A percentile compares a stretch with the other conserved stretches of the same genome.
phyloP scores from a whole-genome alignment of 2,888 invertebrate species.

The Patella depressa region DNA sequence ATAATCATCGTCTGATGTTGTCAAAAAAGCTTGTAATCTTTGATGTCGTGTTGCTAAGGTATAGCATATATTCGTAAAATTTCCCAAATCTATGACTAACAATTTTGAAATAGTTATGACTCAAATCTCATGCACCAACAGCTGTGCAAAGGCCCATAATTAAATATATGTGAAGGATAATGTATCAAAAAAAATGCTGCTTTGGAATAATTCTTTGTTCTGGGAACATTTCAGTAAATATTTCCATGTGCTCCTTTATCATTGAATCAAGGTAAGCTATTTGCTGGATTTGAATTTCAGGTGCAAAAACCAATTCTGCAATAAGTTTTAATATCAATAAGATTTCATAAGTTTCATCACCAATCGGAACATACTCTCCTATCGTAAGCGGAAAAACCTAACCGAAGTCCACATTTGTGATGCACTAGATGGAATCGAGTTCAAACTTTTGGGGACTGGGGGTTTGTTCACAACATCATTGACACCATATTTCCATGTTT shows the following conservation, averaged over 20 bases:
- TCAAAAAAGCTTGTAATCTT: conserved; percentile 2
- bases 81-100: conserved; percentile 7
- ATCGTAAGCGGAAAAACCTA: conserved; percentile 18
- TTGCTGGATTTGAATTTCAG: not conserved
- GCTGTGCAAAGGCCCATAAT: conserved; percentile 29
- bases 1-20: not conserved
- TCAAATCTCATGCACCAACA: conserved; percentile 38
- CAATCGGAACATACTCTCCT: conserved; percentile 14
- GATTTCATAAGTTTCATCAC: conserved; percentile 10
- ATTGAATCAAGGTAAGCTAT: conserved; percentile 10
- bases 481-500: conserved; percentile 17
- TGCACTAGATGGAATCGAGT: conserved; percentile 12
- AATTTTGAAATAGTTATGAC: conserved; percentile 33
- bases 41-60: conserved; percentile 30
- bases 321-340: conserved; percentile 14
- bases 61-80: conserved; percentile 29
- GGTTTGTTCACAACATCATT: not conserved
- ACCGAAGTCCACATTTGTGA: conserved; percentile 21
- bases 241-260: conserved; percentile 16
- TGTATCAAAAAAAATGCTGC: conserved; percentile 32
- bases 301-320: conserved; percentile 23
- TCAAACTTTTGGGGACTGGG: not conserved
- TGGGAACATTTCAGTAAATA: conserved; percentile 19
- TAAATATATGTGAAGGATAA: conserved; percentile 30
- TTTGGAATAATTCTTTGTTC: conserved; percentile 21